Conservation (phyloP, 2,888 invertebrate genomes). For the Portevinia maculata region DNA sequence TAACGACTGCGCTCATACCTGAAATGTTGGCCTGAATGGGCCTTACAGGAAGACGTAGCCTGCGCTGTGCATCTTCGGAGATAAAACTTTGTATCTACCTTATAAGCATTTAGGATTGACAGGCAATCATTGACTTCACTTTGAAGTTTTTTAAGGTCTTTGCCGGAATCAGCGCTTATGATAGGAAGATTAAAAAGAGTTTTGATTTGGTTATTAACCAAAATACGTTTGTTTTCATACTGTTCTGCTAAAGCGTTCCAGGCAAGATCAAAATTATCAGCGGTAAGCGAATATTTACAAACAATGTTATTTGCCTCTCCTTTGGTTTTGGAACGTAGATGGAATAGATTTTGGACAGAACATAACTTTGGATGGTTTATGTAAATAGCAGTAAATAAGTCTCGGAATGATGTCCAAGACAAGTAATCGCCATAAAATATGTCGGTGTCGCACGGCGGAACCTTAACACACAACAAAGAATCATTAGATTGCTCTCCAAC, state of each 20-base stretch:
- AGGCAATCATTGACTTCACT: not conserved
- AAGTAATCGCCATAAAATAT: conserved; percentile 46
- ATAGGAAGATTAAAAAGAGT: conserved; percentile 3
- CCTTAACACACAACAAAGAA: not conserved
- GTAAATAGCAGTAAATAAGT: conserved; percentile 19
- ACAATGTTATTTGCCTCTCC: conserved; percentile 36
- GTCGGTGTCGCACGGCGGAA: conserved; percentile 34
- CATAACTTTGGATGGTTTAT: conserved; percentile 26
- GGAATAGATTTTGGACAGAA: conserved; percentile 42
- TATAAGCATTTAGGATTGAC: not conserved
- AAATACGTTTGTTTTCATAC: conserved; percentile 54
- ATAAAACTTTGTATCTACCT: not conserved
- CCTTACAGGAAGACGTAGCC: not conserved
- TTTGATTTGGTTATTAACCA: conserved; percentile 43
- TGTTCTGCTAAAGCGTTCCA: conserved; percentile 34
- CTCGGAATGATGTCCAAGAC: conserved; percentile 32
- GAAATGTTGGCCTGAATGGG: conserved; percentile 17
- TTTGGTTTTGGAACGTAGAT: conserved; percentile 16
- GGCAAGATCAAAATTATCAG: conserved; percentile 35
- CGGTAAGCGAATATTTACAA: conserved; percentile 21
- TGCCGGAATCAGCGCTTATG: conserved; percentile 1
- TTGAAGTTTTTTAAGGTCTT: not conserved
- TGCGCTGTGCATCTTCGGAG: not conserved
- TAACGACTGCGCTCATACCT: conserved; percentile 7
- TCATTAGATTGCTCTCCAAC: not conserved